phyloP scores from a whole-genome alignment of 2,113 vertebrate species.

The Chascanopsetta lugubris region DNA sequence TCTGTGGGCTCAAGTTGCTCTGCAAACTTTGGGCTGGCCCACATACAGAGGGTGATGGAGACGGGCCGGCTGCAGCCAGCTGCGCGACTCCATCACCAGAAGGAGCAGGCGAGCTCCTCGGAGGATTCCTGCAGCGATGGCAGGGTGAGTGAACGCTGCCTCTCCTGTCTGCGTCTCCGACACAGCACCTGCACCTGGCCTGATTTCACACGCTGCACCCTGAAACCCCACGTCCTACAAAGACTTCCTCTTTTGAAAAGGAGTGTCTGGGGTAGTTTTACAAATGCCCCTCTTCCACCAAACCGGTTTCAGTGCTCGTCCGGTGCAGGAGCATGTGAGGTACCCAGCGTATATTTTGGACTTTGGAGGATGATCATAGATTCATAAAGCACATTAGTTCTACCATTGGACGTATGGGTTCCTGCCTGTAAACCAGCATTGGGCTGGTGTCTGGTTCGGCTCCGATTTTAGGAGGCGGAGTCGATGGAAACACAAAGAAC shows the following conservation, averaged over 20 bases:
- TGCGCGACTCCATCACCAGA: conserved; percentile 58
- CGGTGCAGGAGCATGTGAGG: no score
- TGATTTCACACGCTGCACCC: conserved; percentile 70
- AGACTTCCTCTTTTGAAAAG: conserved; percentile 54
- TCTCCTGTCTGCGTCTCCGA: conserved; percentile 13
- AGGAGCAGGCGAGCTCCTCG: conserved; percentile 39
- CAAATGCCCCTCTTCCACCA: no score
- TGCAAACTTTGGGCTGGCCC: conserved; percentile 73
- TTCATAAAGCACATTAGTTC: no score
- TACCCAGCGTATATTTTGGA: no score
- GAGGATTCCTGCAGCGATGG: conserved; percentile 52
- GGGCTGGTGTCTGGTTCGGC: no score
- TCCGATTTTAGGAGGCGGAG: no score
- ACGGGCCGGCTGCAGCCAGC: conserved; percentile 26
- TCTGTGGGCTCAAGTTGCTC: conserved; percentile 38
- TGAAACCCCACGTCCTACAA: conserved; percentile 47
- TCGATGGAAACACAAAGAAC: no score
- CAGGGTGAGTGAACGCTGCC: conserved; percentile 34
- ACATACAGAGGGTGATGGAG: conserved; percentile 69
- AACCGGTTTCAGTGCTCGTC: no score
- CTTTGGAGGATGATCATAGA: no score
- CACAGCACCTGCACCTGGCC: conserved; percentile 59
- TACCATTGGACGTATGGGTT: no score
- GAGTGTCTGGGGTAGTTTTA: conserved; percentile 5
- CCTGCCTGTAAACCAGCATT: no score